Base-by-base conservation (phyloP, 2,797 vertebrate species). In the Psittacula derbiana region DNA sequence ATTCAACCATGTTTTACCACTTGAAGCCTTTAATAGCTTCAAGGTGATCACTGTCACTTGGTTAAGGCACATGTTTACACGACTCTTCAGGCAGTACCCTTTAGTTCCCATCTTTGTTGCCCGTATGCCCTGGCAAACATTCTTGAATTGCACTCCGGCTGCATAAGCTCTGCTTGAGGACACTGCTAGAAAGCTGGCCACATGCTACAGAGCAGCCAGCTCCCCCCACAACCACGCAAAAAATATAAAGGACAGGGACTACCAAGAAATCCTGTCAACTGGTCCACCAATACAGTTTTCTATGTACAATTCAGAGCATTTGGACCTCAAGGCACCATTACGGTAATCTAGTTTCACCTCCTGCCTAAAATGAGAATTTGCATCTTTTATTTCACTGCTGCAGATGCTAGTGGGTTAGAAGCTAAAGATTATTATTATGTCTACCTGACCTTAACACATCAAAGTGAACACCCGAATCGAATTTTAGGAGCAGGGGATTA, bases 161-260 rank as follows among this genome's bases (percentile, higher is more conserved):
- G 18, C 20, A 31, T 20, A 74, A 43, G 5, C n/a, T 70, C 5
- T 62, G 36, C 10, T 24, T 58, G 31, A 80, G 30, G 8, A 60
- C 30, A 19, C 16, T 14, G 17, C 3, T 62, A 43, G 62, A 61
- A 93, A 61, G 19, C 16, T 52, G 24, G 6, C 30, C 31, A 11
- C 31, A 40, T 8, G 6, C 33, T 18, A 28, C 14, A 33, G 40
- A 55, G 36, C 15, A 36, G 49, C 6, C 40, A 66, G 21, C 10
- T 75, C 8, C 64, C 60, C 3, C 1, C 18, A 3, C 4, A 0
- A 2, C 33, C 14, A 19, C 11, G 21, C 4, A 0, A 0, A 86
- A 53, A 80, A 7, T 2, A 28, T 10, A n/a, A 46, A 46, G 20
- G 17, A 58, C 23, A 53, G 11, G 4, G 14, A 36, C 8, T 55